Conservation (phyloP, 1,140 invertebrate genomes). For the Heliconius nattereri region DNA sequence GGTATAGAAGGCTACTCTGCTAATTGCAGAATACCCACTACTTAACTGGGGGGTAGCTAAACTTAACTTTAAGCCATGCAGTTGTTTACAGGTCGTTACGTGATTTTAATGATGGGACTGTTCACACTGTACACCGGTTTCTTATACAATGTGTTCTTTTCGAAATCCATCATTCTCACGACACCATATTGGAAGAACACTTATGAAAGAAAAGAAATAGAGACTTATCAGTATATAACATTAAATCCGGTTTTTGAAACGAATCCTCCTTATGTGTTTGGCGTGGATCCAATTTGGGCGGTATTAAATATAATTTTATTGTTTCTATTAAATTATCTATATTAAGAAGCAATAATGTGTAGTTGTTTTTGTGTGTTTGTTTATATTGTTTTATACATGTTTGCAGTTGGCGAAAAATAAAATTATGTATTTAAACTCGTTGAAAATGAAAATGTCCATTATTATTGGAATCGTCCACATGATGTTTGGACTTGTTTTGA, state of each 20-base stretch:
- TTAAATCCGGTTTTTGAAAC: slow-evolving; percentile 52
- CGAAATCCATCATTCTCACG: slow-evolving; percentile 88
- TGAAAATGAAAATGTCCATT: slow-evolving; percentile 97
- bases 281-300: slow-evolving; percentile 56
- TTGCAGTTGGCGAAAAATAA: slow-evolving; percentile 91
- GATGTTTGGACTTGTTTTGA: slow-evolving; percentile 92
- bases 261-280: slow-evolving; percentile 51
- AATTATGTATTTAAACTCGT: slow-evolving; percentile 94
- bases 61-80: neutral
- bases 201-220: slow-evolving; percentile 60
- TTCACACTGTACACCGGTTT: slow-evolving; percentile 91
- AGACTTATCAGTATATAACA: slow-evolving; percentile 42
- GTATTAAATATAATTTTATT: slow-evolving; percentile 35
- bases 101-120: slow-evolving; percentile 90
- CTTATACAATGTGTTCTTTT: slow-evolving; percentile 92
- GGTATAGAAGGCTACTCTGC: no score
- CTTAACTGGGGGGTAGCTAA: neutral
- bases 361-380: neutral
- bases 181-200: slow-evolving; percentile 84
- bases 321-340: neutral
- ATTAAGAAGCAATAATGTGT: neutral
- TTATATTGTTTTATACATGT: neutral
- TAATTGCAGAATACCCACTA: no score
- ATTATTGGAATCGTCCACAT: slow-evolving; percentile 95
- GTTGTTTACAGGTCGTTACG: slow-evolving; percentile 83